Percentiles rank a stretch among this genome's conserved stretches.
These are phyloP conservation scores for Tauraco hartlaubi DNA, from an alignment of 2,797 vertebrate species.

Conservation along the genomic window DNA sequence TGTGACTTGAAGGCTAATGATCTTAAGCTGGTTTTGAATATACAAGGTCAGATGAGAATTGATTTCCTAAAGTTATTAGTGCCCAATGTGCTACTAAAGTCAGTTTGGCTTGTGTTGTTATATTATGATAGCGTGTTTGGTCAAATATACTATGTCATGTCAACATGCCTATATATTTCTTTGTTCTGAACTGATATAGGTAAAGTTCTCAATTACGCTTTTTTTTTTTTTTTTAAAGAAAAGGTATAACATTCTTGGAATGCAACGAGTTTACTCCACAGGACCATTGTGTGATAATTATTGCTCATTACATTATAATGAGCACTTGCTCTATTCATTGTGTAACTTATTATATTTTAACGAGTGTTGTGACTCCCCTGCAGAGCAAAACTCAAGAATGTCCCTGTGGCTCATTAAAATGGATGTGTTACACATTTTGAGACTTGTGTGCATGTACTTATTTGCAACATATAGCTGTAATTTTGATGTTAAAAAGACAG, in stretches of 20 bases:
- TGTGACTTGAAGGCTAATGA: background rate
- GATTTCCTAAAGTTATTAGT: background rate
- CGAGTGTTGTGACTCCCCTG: slow-evolving; percentile 32
- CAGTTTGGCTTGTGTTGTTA: background rate
- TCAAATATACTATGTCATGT: background rate
- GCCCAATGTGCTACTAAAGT: background rate
- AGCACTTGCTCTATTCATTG: slow-evolving; percentile 38
- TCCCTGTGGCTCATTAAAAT: background rate
- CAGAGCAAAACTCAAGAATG: slow-evolving; percentile 7
- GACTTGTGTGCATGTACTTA: background rate
- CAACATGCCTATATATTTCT: background rate
- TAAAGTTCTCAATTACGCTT: background rate
- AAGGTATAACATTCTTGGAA: background rate
- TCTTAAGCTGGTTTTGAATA: background rate
- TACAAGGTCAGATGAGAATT: background rate
- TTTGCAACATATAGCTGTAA: background rate
- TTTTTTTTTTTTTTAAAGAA: background rate
- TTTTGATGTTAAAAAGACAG: background rate
- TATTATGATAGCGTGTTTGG: background rate
- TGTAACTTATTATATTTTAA: slow-evolving; percentile 59
- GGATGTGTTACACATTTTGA: background rate
- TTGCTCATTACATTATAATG: slow-evolving; percentile 54
- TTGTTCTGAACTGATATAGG: background rate
- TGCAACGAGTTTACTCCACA: slow-evolving; percentile 4
- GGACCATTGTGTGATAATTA: slow-evolving; percentile 39